These are phyloP conservation scores for Brachylomia viminalis DNA, from an alignment of 2,888 invertebrate genomes.

Conservation along the genomic window DNA sequence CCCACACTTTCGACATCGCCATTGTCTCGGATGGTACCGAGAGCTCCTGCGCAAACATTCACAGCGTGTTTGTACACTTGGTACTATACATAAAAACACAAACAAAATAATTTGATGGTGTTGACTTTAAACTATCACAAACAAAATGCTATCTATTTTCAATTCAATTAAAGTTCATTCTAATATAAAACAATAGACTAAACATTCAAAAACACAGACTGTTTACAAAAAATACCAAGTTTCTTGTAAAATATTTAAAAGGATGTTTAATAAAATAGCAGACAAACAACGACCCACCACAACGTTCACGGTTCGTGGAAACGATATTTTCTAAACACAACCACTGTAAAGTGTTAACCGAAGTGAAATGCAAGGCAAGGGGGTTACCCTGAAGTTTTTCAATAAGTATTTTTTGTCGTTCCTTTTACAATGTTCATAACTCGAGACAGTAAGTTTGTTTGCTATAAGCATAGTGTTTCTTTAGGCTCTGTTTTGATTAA, in stretches of 20 bases:
- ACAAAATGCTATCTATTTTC: background rate
- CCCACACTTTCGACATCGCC: too few species aligned
- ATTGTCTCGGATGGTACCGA: too few species aligned
- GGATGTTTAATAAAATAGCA: conserved; percentile 52
- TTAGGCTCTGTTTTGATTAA: background rate
- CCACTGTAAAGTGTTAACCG: conserved; percentile 18
- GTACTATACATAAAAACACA: background rate
- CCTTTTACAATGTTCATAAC: background rate
- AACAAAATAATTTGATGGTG: background rate
- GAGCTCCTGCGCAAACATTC: too few species aligned
- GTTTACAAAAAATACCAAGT: conserved; percentile 19
- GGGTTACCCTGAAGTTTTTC: too few species aligned
- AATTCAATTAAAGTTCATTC: background rate
- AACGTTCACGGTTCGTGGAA: conserved; percentile 32
- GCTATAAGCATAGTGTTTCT: background rate
- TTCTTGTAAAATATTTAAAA: conserved; percentile 44
- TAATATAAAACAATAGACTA: conserved; percentile 13
- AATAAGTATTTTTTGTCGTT: background rate
- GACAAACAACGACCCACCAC: conserved; percentile 40
- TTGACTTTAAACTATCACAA: background rate
- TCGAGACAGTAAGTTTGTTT: background rate
- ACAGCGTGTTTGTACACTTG: too few species aligned
- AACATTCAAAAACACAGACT: conserved; percentile 12
- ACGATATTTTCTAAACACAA: conserved; percentile 58
- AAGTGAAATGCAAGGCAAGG: conserved; percentile 8